These are phyloP conservation scores for Halichoerus grypus DNA, from an alignment of 2,113 vertebrate genomes.

Conservation along the genomic window DNA sequence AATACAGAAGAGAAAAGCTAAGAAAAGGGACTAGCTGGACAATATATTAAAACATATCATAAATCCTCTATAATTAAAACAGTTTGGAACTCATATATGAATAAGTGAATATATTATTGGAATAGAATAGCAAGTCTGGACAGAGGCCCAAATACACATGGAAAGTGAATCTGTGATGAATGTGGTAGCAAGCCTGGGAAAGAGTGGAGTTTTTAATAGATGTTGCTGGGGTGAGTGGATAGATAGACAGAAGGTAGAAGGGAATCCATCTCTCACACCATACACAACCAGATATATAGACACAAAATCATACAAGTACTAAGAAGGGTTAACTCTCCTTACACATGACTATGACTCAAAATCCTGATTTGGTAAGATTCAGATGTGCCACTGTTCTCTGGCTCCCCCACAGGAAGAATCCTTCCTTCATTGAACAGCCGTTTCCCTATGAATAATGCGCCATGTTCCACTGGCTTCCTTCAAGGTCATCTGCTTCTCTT, in stretches of 20 bases:
- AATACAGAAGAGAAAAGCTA: conserved; percentile 15
- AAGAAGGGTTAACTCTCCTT: neutral
- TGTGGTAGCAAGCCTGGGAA: neutral
- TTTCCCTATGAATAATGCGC: neutral
- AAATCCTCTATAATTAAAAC: neutral
- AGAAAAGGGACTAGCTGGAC: neutral
- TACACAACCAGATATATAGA: neutral
- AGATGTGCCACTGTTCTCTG: neutral
- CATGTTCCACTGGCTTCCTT: neutral
- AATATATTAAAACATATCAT: conserved; percentile 20
- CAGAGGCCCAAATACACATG: neutral
- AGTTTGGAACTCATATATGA: neutral
- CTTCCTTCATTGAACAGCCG: neutral
- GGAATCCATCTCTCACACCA: neutral
- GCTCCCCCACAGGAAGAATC: neutral
- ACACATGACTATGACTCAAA: neutral
- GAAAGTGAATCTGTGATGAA: neutral
- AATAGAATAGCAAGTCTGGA: neutral
- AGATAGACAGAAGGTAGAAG: neutral
- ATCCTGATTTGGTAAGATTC: neutral
- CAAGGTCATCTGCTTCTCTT: neutral
- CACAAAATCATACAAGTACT: neutral
- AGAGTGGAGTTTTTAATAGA: neutral
- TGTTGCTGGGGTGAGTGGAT: neutral
- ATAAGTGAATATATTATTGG: neutral